Conservation (phyloP, 2,797 vertebrate species). For the Psittacula derbiana region DNA sequence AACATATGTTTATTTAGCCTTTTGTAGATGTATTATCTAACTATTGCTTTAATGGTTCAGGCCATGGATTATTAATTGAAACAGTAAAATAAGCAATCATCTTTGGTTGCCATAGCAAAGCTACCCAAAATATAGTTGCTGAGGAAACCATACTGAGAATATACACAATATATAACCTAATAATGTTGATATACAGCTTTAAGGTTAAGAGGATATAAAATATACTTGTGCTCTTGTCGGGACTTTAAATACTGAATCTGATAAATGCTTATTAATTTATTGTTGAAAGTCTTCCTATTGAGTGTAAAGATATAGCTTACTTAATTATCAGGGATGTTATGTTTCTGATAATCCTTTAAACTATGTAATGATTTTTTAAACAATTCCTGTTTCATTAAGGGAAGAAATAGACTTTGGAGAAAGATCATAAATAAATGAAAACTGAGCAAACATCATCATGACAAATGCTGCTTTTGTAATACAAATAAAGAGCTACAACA, state of each 20-base stretch:
- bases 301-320: not conserved
- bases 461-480: not conserved
- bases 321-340: not conserved
- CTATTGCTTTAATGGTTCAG: conserved; percentile 37
- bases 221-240: not conserved
- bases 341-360: not conserved
- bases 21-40: conserved; percentile 21
- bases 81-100: conserved; percentile 61
- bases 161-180: conserved; percentile 46
- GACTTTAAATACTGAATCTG: not conserved
- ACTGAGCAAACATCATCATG: not conserved
- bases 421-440: not conserved
- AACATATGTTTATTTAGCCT: conserved; percentile 48
- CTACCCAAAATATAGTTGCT: conserved; percentile 57
- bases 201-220: not conserved
- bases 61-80: conserved; percentile 59
- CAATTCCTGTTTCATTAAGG: not conserved
- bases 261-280: not conserved
- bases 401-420: not conserved
- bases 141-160: conserved; percentile 55
- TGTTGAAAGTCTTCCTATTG: not conserved
- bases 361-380: not conserved
- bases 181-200: conserved; percentile 47
- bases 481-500: not conserved
- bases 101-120: conserved; percentile 64